A percentile compares a stretch with the other conserved stretches of the same genome.
Conservation (phyloP, 2,113 vertebrate species). For the Tenebrosternarchus preto region DNA sequence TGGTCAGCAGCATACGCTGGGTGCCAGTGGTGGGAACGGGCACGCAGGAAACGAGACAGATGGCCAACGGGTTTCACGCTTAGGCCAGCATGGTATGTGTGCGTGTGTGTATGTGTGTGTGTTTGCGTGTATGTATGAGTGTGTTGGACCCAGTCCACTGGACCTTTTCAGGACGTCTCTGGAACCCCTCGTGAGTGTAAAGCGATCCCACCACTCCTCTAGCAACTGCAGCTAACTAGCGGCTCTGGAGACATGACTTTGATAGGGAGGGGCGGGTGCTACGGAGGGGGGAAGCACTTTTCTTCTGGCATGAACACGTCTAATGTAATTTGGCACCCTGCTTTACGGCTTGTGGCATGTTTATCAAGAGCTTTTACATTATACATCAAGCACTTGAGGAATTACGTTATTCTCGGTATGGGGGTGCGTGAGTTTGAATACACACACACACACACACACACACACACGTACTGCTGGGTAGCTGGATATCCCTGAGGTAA, state of each 20-base stretch:
- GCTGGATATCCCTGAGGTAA: not conserved
- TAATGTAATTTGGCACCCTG: not conserved
- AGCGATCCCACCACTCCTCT: slow-evolving; percentile 14
- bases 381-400: not conserved
- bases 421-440: not conserved
- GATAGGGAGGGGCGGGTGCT: not conserved
- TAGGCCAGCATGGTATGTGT: slow-evolving; percentile 12
- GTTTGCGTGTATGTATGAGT: not conserved
- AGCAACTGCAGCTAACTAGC: not conserved
- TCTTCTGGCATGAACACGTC: not conserved
- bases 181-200: slow-evolving; percentile 21
- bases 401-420: not conserved
- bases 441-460: not conserved
- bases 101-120: not conserved
- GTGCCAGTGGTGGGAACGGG: slow-evolving; percentile 3
- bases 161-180: slow-evolving; percentile 31
- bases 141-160: slow-evolving; percentile 21
- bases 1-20: not conserved
- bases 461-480: not conserved
- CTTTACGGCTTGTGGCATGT: not conserved
- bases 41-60: slow-evolving; percentile 40
- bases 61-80: slow-evolving; percentile 43
- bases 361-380: not conserved
- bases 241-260: slow-evolving; percentile 10
- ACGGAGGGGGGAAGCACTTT: not conserved